Evolutionary conservation across 2,113 vertebrate species (phyloP), one percentile per base, ranked within the genome.

Genomic region (Centropristis striata): DNA sequence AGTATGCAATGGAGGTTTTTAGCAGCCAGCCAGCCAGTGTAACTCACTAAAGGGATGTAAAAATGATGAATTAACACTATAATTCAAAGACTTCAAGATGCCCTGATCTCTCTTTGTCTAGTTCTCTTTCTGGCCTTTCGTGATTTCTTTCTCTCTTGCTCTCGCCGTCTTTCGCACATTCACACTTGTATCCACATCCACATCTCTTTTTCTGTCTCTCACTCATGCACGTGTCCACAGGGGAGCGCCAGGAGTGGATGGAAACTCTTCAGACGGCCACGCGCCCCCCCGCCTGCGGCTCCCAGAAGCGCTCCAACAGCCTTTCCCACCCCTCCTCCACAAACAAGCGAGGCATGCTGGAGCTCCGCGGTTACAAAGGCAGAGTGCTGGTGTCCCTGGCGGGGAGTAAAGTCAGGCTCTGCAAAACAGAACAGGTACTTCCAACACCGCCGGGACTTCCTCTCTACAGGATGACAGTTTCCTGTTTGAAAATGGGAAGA

Each of bases 361-460:
- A 99, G 86, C 88, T 99, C 81, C 97, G 96, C 53, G 97, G 97
- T 54, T 97, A 98, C 93, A 99, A 98, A 97, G 94, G 96, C 88
- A 98, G 96, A 96, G 95, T 99, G 87, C 96, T 96, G 92, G 95
- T 96, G 88, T 95, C 96, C 71, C 94, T 98, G 92, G 95, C 91
- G 94, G 97, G 97, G 77, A 96, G 91, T 87, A 97, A 95, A 78
- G 94, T 98, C 92, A 97, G 96, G 95, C 94, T 99, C 89, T 98
- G 97, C 94, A 99, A 99, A 96, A 97, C 96, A 80, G 96, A 98
- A 86, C 97, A 99, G 98, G 98, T 99, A 95, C 92, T 86, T 76
- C 67, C 44, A 41, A 28, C 86, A 71, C 91, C 73, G 15, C 55
- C 8, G 84, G 87, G 92, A 90, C 84, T 86, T 82, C 87, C 81